Conservation (phyloP, 2,113 vertebrate species). For the Nesoenas mayeri region DNA sequence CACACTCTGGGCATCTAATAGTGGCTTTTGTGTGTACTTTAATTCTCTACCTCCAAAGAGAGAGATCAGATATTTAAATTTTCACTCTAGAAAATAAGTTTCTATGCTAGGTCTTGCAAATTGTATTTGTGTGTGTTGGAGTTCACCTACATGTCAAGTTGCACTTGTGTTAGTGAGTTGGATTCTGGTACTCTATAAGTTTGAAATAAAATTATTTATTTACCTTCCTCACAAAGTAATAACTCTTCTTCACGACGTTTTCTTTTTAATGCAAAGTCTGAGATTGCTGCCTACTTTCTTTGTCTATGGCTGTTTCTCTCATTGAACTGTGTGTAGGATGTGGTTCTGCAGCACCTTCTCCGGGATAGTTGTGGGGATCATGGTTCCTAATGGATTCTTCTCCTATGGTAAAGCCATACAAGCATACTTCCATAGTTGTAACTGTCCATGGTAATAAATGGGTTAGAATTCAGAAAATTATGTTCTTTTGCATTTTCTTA, state of each 20-base stretch:
- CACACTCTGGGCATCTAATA: background rate
- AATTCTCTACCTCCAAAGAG: background rate
- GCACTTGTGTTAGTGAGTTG: background rate
- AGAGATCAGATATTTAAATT: background rate
- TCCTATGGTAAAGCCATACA: background rate
- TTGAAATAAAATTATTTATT: background rate
- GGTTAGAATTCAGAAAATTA: background rate
- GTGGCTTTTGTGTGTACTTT: background rate
- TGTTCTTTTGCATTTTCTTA: background rate
- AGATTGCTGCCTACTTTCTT: background rate
- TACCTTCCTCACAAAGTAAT: background rate
- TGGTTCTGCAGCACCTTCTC: background rate
- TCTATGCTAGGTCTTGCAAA: background rate
- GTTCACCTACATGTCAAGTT: background rate
- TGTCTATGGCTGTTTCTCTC: background rate
- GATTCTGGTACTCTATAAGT: background rate
- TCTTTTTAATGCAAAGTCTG: background rate
- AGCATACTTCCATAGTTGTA: background rate
- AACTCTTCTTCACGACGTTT: background rate
- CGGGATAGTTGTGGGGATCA: background rate
- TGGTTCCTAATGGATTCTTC: background rate
- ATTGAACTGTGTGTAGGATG: background rate
- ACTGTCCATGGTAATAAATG: background rate
- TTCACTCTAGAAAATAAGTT: background rate
- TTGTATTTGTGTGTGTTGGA: background rate